Evolutionary conservation across 2,888 invertebrate genomes (phyloP).

Genomic region (Neoaliturus tenellus): DNA sequence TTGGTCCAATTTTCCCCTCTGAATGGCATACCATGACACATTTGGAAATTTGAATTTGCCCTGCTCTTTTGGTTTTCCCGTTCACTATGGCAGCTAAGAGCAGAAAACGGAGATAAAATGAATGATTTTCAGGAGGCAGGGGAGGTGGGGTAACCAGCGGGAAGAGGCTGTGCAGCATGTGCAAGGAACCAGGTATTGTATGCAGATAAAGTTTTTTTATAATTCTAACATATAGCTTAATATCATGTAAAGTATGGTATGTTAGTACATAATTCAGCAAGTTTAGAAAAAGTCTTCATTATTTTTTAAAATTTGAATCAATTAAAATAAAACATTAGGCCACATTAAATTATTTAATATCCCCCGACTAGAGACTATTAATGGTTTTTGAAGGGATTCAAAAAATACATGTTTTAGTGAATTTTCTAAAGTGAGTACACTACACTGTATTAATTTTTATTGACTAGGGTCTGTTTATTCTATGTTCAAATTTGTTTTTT

Average conservation of each 20-base stretch:
- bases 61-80: no score
- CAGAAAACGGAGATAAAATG: no score
- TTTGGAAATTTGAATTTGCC: no score
- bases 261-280: not conserved
- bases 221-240: not conserved
- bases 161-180: conserved; percentile 37
- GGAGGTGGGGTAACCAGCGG: not conserved
- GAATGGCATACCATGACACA: no score
- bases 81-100: no score
- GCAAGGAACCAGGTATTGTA: conserved; percentile 16
- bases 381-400: not conserved
- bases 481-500: conserved; percentile 53
- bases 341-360: not conserved
- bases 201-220: no score
- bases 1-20: no score
- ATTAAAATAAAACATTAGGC: not conserved
- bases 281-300: no score
- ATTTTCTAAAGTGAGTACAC: not conserved
- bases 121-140: not conserved
- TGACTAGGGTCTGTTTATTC: not conserved
- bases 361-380: not conserved
- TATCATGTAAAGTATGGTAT: not conserved
- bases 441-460: not conserved
- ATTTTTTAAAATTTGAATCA: no score
- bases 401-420: not conserved